phyloP scores from a whole-genome alignment of 2,888 invertebrate species.

The Ennomos quercinarius region DNA sequence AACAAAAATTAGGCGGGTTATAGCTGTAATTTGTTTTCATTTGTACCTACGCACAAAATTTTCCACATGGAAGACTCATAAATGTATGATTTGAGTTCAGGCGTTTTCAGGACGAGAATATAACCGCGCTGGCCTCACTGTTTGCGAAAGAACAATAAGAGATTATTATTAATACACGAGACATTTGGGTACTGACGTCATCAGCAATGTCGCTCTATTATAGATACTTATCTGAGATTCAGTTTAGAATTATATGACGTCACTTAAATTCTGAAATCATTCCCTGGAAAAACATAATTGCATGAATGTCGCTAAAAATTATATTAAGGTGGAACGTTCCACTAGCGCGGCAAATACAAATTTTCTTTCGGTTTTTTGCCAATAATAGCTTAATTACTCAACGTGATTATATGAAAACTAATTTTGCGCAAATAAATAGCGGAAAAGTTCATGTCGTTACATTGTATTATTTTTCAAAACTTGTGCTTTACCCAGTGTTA shows the following conservation, averaged over 20 bases:
- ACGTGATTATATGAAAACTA: too few species aligned
- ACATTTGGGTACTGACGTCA: conserved; percentile 43
- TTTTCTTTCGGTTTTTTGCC: too few species aligned
- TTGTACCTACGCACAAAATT: conserved; percentile 19
- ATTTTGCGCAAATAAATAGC: too few species aligned
- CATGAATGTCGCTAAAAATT: too few species aligned
- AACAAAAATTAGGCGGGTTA: conserved; percentile 10
- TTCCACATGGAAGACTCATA: conserved; percentile 32
- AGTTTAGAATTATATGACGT: neutral
- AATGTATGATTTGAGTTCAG: conserved; percentile 35
- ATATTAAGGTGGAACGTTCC: too few species aligned
- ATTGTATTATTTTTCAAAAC: too few species aligned
- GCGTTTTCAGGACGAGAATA: conserved; percentile 34
- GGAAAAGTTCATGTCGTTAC: too few species aligned
- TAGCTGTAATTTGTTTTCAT: conserved; percentile 18
- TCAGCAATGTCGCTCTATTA: conserved; percentile 35
- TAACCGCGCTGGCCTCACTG: conserved; percentile 43
- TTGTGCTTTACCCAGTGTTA: too few species aligned
- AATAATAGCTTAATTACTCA: too few species aligned
- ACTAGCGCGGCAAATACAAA: too few species aligned
- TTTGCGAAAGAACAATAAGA: conserved; percentile 49
- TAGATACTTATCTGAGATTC: conserved; percentile 18
- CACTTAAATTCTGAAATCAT: neutral
- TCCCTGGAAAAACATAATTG: neutral
- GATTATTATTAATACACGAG: conserved; percentile 53